Percentiles rank a stretch among this genome's conserved stretches.
Conservation (phyloP, 2,888 invertebrate species). For the Ceriagrion tenellum region DNA sequence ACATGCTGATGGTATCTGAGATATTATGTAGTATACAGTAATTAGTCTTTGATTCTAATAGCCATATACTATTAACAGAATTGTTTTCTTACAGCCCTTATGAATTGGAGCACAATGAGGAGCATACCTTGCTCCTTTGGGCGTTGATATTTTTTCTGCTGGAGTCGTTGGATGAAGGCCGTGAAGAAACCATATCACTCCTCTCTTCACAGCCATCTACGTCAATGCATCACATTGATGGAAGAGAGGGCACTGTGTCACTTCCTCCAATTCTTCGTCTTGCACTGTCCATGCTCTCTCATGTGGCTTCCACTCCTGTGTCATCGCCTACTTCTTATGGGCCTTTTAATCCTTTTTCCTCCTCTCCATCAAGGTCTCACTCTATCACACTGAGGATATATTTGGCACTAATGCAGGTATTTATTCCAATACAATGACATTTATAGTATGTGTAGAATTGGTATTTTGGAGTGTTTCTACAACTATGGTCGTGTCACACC, state of each 20-base stretch:
- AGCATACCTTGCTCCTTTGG: conserved; percentile 86
- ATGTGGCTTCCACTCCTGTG: conserved; percentile 26
- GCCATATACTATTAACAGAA: neutral
- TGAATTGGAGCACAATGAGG: conserved; percentile 78
- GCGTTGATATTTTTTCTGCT: conserved; percentile 87
- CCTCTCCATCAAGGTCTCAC: conserved; percentile 22
- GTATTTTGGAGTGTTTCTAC: too few relatives aligned
- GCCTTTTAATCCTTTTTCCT: conserved; percentile 32
- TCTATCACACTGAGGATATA: conserved; percentile 40
- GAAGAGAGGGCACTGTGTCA: conserved; percentile 33
- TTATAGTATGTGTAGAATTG: too few relatives aligned
- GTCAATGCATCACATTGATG: neutral
- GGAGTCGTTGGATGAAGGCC: conserved; percentile 81
- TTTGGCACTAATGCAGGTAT: conserved; percentile 60
- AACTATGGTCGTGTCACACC: too few relatives aligned
- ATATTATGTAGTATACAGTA: too few relatives aligned
- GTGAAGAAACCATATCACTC: conserved; percentile 82
- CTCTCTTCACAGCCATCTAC: conserved; percentile 46
- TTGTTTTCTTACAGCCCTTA: conserved; percentile 71
- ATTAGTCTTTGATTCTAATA: too few relatives aligned
- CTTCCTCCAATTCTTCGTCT: conserved; percentile 36
- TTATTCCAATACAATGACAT: neutral
- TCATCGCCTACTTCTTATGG: conserved; percentile 50
- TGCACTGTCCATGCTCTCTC: conserved; percentile 49
- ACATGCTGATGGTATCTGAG: too few relatives aligned